Conservation (phyloP, 92 coral and sea anemone genomes). For the Heliopora coerulea region DNA sequence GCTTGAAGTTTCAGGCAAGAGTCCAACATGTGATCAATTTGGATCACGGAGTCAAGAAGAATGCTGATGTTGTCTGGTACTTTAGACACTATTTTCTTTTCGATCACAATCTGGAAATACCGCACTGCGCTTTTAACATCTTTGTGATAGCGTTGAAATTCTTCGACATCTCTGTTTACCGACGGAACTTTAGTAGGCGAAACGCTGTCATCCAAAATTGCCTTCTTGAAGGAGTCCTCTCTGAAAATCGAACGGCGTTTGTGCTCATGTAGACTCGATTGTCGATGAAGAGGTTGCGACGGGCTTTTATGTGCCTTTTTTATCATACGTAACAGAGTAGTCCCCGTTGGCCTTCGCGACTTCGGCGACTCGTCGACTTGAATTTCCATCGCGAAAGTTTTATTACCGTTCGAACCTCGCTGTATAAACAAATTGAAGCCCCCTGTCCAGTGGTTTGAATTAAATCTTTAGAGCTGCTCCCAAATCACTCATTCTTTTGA, state of each 20-base stretch:
- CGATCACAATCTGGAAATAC: slow-evolving; percentile 78
- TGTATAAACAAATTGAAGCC: too few species aligned
- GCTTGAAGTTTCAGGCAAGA: slow-evolving; percentile 78
- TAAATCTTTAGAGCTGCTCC: slow-evolving; percentile 7
- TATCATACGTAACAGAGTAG: slow-evolving; percentile 39
- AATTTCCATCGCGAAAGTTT: slow-evolving; percentile 21
- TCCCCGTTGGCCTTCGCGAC: slow-evolving; percentile 28
- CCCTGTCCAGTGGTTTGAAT: background rate
- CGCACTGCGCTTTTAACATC: slow-evolving; percentile 77
- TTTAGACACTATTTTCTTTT: slow-evolving; percentile 84
- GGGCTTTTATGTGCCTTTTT: slow-evolving; percentile 36
- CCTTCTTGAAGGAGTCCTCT: slow-evolving; percentile 41
- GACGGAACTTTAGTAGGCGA: slow-evolving; percentile 3
- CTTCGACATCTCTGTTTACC: slow-evolving; percentile 73
- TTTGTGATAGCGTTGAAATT: slow-evolving; percentile 74
- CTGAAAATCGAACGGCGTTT: slow-evolving; percentile 22
- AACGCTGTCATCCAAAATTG: slow-evolving; percentile 1
- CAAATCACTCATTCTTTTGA: slow-evolving; percentile 18
- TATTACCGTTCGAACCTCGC: background rate
- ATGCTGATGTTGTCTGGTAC: slow-evolving; percentile 90
- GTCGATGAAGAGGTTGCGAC: slow-evolving; percentile 20
- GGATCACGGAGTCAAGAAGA: slow-evolving; percentile 84
- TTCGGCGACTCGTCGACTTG: slow-evolving; percentile 27
- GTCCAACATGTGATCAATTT: slow-evolving; percentile 86
- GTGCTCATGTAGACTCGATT: slow-evolving; percentile 33